A percentile compares a stretch with the other conserved stretches of the same genome.
Conservation (phyloP, 2,888 invertebrate species). For the Drosophila setosimentum region DNA sequence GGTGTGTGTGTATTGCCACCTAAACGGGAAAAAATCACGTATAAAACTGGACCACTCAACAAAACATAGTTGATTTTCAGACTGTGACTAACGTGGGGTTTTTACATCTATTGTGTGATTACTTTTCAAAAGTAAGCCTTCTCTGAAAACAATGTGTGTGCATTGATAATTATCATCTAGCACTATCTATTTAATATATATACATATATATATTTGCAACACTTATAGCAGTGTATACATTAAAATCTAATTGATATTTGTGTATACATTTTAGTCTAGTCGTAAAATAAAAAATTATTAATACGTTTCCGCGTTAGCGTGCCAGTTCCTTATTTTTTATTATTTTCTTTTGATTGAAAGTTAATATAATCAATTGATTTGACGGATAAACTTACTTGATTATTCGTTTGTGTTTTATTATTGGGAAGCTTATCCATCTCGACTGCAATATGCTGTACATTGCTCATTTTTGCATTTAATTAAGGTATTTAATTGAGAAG, state of each 20-base stretch:
- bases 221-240: slow-evolving; percentile 3
- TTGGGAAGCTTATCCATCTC: slow-evolving; percentile 54
- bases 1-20: background rate
- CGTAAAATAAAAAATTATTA: slow-evolving; percentile 17
- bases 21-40: slow-evolving; percentile 19
- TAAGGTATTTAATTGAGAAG: slow-evolving; percentile 37
- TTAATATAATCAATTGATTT: slow-evolving; percentile 19
- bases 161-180: slow-evolving; percentile 52
- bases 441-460: slow-evolving; percentile 55
- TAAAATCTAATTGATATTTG: slow-evolving; percentile 30
- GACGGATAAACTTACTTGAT: slow-evolving; percentile 52
- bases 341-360: background rate
- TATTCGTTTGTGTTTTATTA: slow-evolving; percentile 30
- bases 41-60: slow-evolving; percentile 5
- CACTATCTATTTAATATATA: background rate
- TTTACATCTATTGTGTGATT: slow-evolving; percentile 29
- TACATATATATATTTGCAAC: slow-evolving; percentile 5
- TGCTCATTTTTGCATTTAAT: slow-evolving; percentile 53
- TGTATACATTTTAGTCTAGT: slow-evolving; percentile 8
- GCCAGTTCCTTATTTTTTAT: background rate
- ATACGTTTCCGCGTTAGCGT: background rate
- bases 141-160: slow-evolving; percentile 33
- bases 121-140: slow-evolving; percentile 34
- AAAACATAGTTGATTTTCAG: slow-evolving; percentile 18
- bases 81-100: slow-evolving; percentile 55